phyloP scores from a whole-genome alignment of 1,140 invertebrate genomes.

The Leptopilina boulardi region DNA sequence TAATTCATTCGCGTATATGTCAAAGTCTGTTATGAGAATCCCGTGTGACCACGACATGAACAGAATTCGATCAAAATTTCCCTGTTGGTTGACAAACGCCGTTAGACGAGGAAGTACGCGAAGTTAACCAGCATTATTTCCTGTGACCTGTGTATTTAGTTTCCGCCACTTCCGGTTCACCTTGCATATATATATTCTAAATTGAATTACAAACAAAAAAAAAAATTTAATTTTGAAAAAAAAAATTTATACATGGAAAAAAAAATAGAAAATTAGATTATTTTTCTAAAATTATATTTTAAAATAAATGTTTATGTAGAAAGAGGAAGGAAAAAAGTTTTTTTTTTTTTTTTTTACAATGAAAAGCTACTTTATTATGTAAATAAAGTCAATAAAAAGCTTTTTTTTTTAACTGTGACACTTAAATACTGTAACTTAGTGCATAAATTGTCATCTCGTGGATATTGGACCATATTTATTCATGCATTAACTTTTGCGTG shows the following conservation, averaged over 20 bases:
- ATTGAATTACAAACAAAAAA: neutral
- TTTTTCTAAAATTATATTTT: too few relatives aligned
- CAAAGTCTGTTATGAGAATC: slow-evolving; percentile 40
- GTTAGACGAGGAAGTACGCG: slow-evolving; percentile 51
- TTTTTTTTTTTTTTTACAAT: neutral
- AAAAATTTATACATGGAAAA: too few relatives aligned
- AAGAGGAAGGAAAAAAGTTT: neutral
- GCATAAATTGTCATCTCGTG: neutral
- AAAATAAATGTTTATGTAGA: too few relatives aligned
- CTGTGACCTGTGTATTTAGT: slow-evolving; percentile 68
- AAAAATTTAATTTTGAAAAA: neutral
- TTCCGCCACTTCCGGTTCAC: slow-evolving; percentile 66
- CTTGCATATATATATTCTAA: slow-evolving; percentile 62
- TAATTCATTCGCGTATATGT: slow-evolving; percentile 45
- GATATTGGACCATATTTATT: slow-evolving; percentile 30
- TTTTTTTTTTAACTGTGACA: slow-evolving; percentile 5
- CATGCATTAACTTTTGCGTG: slow-evolving; percentile 20
- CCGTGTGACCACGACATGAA: slow-evolving; percentile 34
- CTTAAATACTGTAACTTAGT: neutral
- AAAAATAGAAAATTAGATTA: too few relatives aligned
- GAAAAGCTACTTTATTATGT: neutral
- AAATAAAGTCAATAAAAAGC: slow-evolving; percentile 9
- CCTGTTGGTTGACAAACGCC: slow-evolving; percentile 38
- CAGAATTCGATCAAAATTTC: slow-evolving; percentile 58
- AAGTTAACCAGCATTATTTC: slow-evolving; percentile 68